phyloP scores from a whole-genome alignment of 2,113 vertebrate genomes.

The Equus przewalskii region DNA sequence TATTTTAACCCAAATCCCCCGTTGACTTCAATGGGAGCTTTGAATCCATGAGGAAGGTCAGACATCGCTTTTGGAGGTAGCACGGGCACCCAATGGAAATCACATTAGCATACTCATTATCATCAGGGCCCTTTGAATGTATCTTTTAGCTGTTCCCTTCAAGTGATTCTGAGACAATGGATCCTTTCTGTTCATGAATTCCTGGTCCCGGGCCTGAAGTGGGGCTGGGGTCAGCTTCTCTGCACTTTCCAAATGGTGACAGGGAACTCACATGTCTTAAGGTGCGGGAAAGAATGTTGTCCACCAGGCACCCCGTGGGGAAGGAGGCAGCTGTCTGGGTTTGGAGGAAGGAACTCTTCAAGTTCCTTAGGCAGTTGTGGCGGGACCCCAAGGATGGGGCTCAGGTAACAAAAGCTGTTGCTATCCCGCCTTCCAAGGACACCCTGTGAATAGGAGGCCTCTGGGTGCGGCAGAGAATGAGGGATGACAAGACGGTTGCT shows the following conservation, averaged over 20 bases:
- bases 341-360: neutral
- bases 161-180: slow-evolving; percentile 63
- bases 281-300: neutral
- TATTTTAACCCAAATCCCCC: slow-evolving; percentile 77
- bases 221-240: neutral
- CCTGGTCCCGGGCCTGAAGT: neutral
- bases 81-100: slow-evolving; percentile 56
- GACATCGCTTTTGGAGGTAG: slow-evolving; percentile 66
- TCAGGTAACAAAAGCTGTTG: neutral
- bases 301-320: neutral
- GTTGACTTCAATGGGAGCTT: slow-evolving; percentile 81
- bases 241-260: neutral
- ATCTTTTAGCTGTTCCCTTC: slow-evolving; percentile 68
- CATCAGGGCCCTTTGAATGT: slow-evolving; percentile 74
- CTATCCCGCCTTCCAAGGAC: neutral
- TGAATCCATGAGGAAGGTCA: slow-evolving; percentile 80
- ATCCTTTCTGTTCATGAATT: slow-evolving; percentile 56
- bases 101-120: slow-evolving; percentile 84
- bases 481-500: neutral
- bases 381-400: neutral
- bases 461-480: neutral
- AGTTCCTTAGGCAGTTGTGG: neutral
- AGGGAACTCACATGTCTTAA: neutral
- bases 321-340: neutral
- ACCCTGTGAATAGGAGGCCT: neutral